These are phyloP conservation scores for Synanthedon formicaeformis DNA, from an alignment of 2,888 invertebrate genomes.

Conservation along the genomic window DNA sequence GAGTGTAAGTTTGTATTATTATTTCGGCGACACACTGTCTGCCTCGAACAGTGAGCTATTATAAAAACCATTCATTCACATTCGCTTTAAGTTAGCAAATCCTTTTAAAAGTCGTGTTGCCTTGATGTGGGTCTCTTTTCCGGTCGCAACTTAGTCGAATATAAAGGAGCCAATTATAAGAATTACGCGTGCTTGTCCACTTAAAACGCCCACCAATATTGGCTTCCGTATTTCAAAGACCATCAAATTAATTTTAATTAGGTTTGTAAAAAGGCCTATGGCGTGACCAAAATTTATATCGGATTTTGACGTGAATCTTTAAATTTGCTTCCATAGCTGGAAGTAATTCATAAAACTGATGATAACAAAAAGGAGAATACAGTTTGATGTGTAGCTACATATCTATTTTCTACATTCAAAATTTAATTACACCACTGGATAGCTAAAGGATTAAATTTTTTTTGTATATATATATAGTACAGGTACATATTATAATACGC, in stretches of 20 bases:
- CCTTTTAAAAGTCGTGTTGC: slow-evolving; percentile 46
- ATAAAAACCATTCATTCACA: slow-evolving; percentile 33
- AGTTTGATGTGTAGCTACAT: too few relatives aligned
- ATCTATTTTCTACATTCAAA: too few relatives aligned
- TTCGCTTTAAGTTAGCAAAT: slow-evolving; percentile 52
- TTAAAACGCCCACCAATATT: slow-evolving; percentile 37
- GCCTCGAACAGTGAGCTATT: slow-evolving; percentile 25
- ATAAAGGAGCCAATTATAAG: slow-evolving; percentile 63
- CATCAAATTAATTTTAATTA: slow-evolving; percentile 44
- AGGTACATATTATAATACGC: too few relatives aligned
- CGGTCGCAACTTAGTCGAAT: slow-evolving; percentile 28
- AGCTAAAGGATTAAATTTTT: too few relatives aligned
- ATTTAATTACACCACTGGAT: too few relatives aligned
- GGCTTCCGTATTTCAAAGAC: slow-evolving; percentile 57
- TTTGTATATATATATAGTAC: too few relatives aligned
- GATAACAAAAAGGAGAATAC: too few relatives aligned
- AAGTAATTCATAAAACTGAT: too few relatives aligned
- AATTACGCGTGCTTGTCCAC: slow-evolving; percentile 35
- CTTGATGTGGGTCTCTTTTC: slow-evolving; percentile 59
- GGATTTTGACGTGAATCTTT: too few relatives aligned
- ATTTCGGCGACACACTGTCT: slow-evolving; percentile 55
- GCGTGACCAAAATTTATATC: not conserved
- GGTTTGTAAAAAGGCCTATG: too few relatives aligned
- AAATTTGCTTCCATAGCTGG: too few relatives aligned
- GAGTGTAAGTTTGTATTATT: not conserved